A percentile compares a stretch with the other conserved stretches of the same genome.
These are phyloP conservation scores for Trypoxylon attenuatum DNA, from an alignment of 2,888 invertebrate genomes.

Conservation along the genomic window DNA sequence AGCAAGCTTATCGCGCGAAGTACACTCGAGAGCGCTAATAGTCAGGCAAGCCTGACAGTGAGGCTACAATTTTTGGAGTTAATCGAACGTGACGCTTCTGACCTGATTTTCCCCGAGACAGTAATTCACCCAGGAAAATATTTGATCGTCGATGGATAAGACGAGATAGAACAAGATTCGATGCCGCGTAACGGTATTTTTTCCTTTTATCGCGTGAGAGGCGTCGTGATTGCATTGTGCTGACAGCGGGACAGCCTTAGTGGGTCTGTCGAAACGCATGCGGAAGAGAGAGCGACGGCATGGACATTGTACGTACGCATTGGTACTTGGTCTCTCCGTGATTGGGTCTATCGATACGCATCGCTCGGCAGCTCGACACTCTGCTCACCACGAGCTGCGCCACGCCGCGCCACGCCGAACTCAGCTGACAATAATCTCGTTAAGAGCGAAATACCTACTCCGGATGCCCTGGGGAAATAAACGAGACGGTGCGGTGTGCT, in stretches of 20 bases:
- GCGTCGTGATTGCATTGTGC: slow-evolving; percentile 24
- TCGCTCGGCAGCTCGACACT: slow-evolving; percentile 39
- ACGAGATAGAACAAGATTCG: background rate
- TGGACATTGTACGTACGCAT: slow-evolving; percentile 25
- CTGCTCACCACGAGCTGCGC: too few species aligned
- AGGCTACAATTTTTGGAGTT: slow-evolving; percentile 31
- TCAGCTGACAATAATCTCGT: slow-evolving; percentile 57
- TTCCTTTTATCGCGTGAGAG: slow-evolving; percentile 2
- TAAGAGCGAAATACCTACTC: slow-evolving; percentile 49
- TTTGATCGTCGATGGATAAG: slow-evolving; percentile 40
- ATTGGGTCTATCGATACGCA: slow-evolving; percentile 54
- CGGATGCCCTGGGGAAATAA: slow-evolving; percentile 52
- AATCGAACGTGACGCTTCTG: slow-evolving; percentile 36
- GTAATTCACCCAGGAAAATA: slow-evolving; percentile 9
- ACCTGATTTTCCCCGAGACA: background rate
- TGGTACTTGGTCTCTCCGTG: slow-evolving; percentile 26
- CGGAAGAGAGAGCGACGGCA: slow-evolving; percentile 14
- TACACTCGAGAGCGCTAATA: slow-evolving; percentile 5
- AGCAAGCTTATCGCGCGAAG: slow-evolving; percentile 20
- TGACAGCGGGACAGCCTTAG: slow-evolving; percentile 43
- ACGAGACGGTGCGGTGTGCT: too few species aligned
- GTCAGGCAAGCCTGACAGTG: slow-evolving; percentile 9
- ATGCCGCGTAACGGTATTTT: slow-evolving; percentile 36
- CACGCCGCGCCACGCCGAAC: slow-evolving; percentile 36
- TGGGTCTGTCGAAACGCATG: slow-evolving; percentile 36